Conservation (phyloP, 2,797 vertebrate species). For the Clarias laeviceps region DNA sequence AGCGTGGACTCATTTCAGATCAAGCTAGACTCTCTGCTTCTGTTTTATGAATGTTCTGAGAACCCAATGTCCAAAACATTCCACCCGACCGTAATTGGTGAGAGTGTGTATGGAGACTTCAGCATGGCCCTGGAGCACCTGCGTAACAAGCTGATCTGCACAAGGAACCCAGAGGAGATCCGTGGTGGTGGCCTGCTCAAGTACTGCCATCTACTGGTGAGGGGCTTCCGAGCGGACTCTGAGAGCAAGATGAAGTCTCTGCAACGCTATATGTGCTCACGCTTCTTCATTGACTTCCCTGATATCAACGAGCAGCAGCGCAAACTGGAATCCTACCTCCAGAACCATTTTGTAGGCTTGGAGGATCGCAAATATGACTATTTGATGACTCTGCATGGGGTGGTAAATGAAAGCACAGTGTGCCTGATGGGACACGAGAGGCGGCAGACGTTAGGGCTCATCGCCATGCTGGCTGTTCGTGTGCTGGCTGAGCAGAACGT, state of each 20-base stretch:
- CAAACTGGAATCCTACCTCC: conserved; percentile 98
- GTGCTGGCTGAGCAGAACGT: conserved; percentile 97
- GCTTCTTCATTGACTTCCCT: conserved; percentile 99
- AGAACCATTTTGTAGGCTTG: conserved; percentile 98
- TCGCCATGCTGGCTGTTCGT: conserved; percentile 95
- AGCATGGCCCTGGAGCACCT: conserved; percentile 92
- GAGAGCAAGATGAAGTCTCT: conserved; percentile 95
- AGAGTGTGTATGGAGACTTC: conserved; percentile 97
- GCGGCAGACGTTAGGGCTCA: conserved; percentile 94
- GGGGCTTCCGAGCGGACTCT: conserved; percentile 91
- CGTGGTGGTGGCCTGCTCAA: conserved; percentile 95
- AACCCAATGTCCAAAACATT: conserved; percentile 96
- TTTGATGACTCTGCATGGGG: conserved; percentile 94
- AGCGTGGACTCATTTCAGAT: conserved; percentile 99
- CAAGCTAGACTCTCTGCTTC: conserved; percentile 95
- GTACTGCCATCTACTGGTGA: conserved; percentile 97
- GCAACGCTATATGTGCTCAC: conserved; percentile 98
- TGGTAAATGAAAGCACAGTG: conserved; percentile 99
- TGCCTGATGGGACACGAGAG: conserved; percentile 99
- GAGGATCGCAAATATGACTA: conserved; percentile 99
- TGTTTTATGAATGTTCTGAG: conserved; percentile 98
- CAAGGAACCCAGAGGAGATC: conserved; percentile 97
- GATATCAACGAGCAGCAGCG: conserved; percentile 96
- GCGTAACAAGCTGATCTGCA: conserved; percentile 93
- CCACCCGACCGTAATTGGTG: conserved; percentile 95